These are phyloP conservation scores for Tenthredo distinguenda DNA, from an alignment of 2,888 invertebrate species.

Conservation along the genomic window DNA sequence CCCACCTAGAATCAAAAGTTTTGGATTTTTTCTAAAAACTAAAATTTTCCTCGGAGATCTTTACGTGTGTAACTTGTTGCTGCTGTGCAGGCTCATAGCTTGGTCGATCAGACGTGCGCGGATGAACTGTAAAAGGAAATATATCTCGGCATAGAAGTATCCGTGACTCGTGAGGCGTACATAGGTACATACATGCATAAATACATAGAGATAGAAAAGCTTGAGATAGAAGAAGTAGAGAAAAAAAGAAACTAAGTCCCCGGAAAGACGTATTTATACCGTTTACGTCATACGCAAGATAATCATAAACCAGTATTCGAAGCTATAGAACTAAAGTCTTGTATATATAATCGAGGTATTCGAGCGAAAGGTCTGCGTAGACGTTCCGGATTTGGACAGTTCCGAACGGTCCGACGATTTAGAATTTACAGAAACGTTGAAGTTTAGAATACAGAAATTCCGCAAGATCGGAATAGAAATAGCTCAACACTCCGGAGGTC, in stretches of 20 bases:
- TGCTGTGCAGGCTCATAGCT: not conserved
- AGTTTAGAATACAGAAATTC: too few relatives aligned
- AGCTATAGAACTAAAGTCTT: not conserved
- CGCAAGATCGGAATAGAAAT: too few relatives aligned
- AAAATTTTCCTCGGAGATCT: not conserved
- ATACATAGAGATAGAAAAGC: not conserved
- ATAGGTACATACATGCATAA: not conserved
- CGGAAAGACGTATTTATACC: not conserved
- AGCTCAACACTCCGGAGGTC: too few relatives aligned
- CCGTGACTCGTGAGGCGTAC: not conserved
- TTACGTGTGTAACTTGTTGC: not conserved
- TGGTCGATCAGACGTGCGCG: not conserved
- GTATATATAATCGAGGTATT: not conserved
- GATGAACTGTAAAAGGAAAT: not conserved
- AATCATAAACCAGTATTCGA: slow-evolving; percentile 2
- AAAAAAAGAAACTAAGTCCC: not conserved
- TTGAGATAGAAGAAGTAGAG: not conserved
- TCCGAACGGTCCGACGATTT: not conserved
- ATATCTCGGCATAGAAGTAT: not conserved
- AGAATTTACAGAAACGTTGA: too few relatives aligned
- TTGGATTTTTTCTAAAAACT: too few relatives aligned
- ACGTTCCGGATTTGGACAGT: not conserved
- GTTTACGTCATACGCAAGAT: not conserved
- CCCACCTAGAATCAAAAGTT: not conserved
- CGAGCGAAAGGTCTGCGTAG: too few relatives aligned